phyloP scores from a whole-genome alignment of 1,140 invertebrate genomes.

The Thalassaphorura encarpata region DNA sequence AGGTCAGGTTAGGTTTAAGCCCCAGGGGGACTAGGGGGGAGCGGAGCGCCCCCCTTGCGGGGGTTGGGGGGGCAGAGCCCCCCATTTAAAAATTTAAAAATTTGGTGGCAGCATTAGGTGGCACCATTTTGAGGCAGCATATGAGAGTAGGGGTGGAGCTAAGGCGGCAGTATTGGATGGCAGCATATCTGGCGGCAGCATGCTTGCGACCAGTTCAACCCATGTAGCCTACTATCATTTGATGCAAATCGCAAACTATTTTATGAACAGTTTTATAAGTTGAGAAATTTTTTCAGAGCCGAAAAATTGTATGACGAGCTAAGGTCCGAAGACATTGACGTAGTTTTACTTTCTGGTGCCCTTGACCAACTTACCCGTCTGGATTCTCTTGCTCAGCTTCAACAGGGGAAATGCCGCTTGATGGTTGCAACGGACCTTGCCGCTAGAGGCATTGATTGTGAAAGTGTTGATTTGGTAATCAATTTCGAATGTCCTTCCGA shows the following conservation, averaged over 20 bases:
- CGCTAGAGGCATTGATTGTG: slow-evolving; percentile 70
- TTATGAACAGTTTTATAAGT: not conserved
- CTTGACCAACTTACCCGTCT: slow-evolving; percentile 53
- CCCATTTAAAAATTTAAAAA: no score
- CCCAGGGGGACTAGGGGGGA: no score
- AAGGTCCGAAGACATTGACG: slow-evolving; percentile 48
- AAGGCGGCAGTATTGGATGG: no score
- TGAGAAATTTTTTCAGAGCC: slow-evolving; percentile 14
- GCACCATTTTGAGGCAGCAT: no score
- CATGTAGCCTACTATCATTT: no score
- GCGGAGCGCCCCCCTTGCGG: no score
- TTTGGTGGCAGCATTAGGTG: no score
- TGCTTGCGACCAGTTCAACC: no score
- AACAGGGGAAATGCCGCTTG: slow-evolving; percentile 23
- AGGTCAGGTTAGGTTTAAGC: no score
- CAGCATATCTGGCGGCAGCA: no score
- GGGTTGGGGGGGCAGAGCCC: no score
- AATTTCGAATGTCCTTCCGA: slow-evolving; percentile 81
- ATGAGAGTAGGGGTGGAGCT: no score
- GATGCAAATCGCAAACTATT: not conserved
- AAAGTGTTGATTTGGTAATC: slow-evolving; percentile 84
- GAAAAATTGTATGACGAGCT: slow-evolving; percentile 19
- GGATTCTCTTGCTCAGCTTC: slow-evolving; percentile 3
- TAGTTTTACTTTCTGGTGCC: slow-evolving; percentile 85
- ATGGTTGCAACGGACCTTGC: slow-evolving; percentile 36